phyloP scores from a whole-genome alignment of 2,113 vertebrate species.

The Empidonax alnorum region DNA sequence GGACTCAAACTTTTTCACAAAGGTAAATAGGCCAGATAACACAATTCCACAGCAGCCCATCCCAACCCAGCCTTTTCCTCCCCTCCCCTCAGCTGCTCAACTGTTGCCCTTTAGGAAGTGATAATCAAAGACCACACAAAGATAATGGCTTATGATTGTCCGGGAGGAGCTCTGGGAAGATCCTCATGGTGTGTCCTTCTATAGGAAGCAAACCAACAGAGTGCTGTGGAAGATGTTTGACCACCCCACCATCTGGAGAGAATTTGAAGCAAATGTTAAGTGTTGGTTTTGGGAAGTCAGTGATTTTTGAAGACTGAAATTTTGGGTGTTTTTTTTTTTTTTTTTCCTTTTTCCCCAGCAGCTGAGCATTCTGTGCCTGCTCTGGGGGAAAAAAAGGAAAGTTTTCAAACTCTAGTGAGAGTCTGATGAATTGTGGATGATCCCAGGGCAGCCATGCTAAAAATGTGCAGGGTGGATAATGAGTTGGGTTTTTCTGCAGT shows the following conservation, averaged over 20 bases:
- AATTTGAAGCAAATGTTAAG: neutral
- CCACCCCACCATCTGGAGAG: neutral
- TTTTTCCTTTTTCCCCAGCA: neutral
- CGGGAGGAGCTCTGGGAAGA: neutral
- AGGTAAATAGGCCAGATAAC: neutral
- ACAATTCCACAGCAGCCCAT: neutral
- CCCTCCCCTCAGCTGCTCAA: neutral
- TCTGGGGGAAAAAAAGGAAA: neutral
- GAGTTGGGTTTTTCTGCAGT: neutral
- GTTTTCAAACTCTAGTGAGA: neutral
- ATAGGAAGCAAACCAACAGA: neutral
- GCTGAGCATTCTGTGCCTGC: neutral
- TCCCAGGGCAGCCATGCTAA: neutral
- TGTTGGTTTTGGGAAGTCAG: neutral
- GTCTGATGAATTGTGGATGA: neutral
- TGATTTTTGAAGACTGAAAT: neutral
- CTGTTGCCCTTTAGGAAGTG: neutral
- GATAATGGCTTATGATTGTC: neutral
- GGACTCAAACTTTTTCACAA: neutral
- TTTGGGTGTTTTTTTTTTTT: neutral
- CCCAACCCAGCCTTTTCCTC: neutral
- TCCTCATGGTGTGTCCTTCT: neutral
- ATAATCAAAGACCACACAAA: constrained; percentile 46
- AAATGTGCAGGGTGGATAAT: neutral
- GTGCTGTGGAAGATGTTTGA: neutral